phyloP scores from a whole-genome alignment of 1,140 invertebrate species.

The Phymorhynchus buccinoides region DNA sequence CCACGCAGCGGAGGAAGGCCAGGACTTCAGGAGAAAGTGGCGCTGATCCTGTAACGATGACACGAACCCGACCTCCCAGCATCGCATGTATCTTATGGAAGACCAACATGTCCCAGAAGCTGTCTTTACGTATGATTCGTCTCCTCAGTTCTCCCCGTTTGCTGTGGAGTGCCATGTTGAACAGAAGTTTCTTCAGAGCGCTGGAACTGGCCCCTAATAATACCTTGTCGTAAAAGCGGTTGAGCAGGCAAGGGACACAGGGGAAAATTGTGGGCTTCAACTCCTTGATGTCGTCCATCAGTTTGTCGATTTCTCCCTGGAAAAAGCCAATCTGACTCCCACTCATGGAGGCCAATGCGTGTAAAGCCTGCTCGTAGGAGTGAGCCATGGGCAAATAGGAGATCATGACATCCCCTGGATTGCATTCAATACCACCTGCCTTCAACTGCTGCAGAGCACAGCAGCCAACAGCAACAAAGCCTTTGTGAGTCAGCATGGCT shows the following conservation, averaged over 20 bases:
- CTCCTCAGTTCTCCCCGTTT: too few relatives aligned
- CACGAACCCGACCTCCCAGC: conserved; percentile 90
- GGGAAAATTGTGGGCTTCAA: conserved; percentile 94
- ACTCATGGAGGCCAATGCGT: conserved; percentile 81
- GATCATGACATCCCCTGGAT: conserved; percentile 74
- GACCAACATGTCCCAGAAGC: conserved; percentile 82
- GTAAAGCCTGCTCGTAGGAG: conserved; percentile 81
- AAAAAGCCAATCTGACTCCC: conserved; percentile 96
- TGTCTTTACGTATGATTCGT: conserved; percentile 69
- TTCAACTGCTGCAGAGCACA: too few relatives aligned
- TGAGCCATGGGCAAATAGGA: conserved; percentile 97
- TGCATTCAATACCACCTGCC: conserved; percentile 46
- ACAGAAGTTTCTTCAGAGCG: too few relatives aligned
- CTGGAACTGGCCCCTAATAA: too few relatives aligned
- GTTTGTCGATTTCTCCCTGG: conserved; percentile 89
- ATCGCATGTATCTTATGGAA: conserved; percentile 92
- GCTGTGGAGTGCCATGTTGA: too few relatives aligned
- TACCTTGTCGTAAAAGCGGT: conserved; percentile 87
- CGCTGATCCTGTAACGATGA: conserved; percentile 96
- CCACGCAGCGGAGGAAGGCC: conserved; percentile 92
- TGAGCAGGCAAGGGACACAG: conserved; percentile 92
- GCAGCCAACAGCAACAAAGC: too few relatives aligned
- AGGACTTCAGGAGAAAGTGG: conserved; percentile 93
- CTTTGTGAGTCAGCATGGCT: too few relatives aligned
- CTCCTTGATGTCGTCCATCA: conserved; percentile 93